Conservation (phyloP, 1,140 invertebrate genomes). For the Solen grandis region DNA sequence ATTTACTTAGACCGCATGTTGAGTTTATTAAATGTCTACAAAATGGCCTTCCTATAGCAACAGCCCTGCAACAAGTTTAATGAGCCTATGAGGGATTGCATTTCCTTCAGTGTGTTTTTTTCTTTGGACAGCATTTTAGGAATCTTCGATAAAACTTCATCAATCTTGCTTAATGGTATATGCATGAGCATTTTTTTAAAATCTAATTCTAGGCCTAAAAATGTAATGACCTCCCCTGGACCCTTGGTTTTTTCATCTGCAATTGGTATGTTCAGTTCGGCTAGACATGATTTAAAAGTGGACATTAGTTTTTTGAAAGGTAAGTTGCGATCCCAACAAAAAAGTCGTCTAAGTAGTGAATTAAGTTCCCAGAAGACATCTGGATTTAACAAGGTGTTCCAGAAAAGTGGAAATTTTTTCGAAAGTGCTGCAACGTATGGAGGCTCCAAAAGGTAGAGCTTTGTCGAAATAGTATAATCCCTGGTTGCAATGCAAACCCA, state of each 20-base stretch:
- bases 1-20: no score
- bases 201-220: constrained; percentile 8
- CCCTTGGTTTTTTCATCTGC: no score
- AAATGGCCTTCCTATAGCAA: no score
- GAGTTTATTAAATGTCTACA: no score
- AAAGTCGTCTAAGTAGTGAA: constrained; percentile 38
- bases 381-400: no score
- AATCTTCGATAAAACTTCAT: background rate
- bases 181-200: no score
- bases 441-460: no score
- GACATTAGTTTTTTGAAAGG: background rate
- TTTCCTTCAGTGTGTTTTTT: background rate
- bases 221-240: background rate
- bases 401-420: constrained; percentile 28
- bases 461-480: constrained; percentile 7
- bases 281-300: background rate
- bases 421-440: constrained; percentile 30
- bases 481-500: no score
- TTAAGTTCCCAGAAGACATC: background rate
- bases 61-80: no score
- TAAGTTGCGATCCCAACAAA: background rate
- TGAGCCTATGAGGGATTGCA: no score
- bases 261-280: no score
- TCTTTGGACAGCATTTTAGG: background rate
- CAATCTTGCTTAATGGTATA: background rate